Evolutionary conservation across 2,888 invertebrate species (phyloP), one percentile per base, ranked within the genome.

Genomic region (Drosophila yooni): DNA sequence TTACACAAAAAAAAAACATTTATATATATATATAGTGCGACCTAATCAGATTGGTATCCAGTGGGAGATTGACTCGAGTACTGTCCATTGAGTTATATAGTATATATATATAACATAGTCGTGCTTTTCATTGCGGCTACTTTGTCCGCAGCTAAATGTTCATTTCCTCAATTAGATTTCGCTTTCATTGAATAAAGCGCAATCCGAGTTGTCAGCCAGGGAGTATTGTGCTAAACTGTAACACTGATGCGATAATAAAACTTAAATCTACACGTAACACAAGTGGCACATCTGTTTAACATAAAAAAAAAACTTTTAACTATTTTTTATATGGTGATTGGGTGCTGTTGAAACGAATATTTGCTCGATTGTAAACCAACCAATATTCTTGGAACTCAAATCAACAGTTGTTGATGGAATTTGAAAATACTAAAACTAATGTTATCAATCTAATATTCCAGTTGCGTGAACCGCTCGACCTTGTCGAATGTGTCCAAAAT

Each of bases 91-190:
- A 25, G 11, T 18, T 46, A 34, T 54, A 27, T 6, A n/a, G 18
- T n/a, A 25, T 8, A 8, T 21, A 25, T 25, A 34, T 10, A 21
- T 21, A 29, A n/a, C 25, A n/a, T 25, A 58, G 31, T 38, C 21
- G 38, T 18, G 38, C 6, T 60, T 25, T 25, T 21, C 13, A 27
- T 15, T 52, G 25, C 43, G 36, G n/a, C 56, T 40, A 40, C 51
- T 70, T 69, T 67, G 72, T 64, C 60, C 63, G 61, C 51, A 63
- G 60, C 74, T 85, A 85, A 85, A 89, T 88, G 85, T 74, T 84
- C 77, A 89, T 85, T 85, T 85, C 89, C 85, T 85, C 85, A 85
- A 85, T 85, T 85, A 80, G 70, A 77, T 65, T 72, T 86, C 60
- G 63, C 78, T 86, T 72, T 76, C 74, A 76, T 74, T 69, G 66